These are phyloP conservation scores for Bombus pascuorum DNA, from an alignment of 1,140 invertebrate species.

Conservation along the genomic window DNA sequence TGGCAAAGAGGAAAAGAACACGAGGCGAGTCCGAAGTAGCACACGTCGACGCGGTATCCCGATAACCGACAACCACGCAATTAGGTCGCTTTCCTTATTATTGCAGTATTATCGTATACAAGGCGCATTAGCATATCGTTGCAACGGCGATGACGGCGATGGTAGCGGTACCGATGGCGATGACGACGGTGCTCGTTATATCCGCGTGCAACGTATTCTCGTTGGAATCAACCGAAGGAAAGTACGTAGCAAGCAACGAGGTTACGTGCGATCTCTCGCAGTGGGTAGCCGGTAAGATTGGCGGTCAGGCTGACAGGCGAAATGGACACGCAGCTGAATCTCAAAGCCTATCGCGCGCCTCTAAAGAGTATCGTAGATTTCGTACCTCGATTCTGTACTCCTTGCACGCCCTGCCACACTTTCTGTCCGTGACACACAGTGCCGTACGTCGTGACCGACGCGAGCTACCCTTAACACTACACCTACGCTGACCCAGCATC, in stretches of 20 bases:
- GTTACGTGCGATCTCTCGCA: not conserved
- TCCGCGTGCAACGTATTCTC: not conserved
- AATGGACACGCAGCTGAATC: conserved; percentile 46
- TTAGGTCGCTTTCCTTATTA: conserved; percentile 14
- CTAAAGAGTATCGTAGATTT: conserved; percentile 49
- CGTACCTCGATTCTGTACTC: conserved; percentile 50
- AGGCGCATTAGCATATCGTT: not conserved
- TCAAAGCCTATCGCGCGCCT: conserved; percentile 26
- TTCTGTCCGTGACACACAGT: conserved; percentile 62
- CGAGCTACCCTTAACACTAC: conserved; percentile 40
- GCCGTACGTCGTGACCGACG: conserved; percentile 56
- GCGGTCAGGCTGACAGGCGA: no score
- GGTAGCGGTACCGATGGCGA: no score
- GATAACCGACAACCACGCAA: not conserved
- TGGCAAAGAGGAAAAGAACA: not conserved
- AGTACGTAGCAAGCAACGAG: not conserved
- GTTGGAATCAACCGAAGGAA: not conserved
- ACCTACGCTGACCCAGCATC: not conserved
- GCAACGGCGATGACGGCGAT: no score
- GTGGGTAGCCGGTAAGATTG: not conserved
- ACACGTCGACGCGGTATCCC: not conserved
- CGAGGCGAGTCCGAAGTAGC: not conserved
- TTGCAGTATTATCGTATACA: not conserved
- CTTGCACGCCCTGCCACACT: conserved; percentile 60
- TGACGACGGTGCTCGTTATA: not conserved